phyloP scores from a whole-genome alignment of 2,113 vertebrate species.

The Eleginops maclovinus region DNA sequence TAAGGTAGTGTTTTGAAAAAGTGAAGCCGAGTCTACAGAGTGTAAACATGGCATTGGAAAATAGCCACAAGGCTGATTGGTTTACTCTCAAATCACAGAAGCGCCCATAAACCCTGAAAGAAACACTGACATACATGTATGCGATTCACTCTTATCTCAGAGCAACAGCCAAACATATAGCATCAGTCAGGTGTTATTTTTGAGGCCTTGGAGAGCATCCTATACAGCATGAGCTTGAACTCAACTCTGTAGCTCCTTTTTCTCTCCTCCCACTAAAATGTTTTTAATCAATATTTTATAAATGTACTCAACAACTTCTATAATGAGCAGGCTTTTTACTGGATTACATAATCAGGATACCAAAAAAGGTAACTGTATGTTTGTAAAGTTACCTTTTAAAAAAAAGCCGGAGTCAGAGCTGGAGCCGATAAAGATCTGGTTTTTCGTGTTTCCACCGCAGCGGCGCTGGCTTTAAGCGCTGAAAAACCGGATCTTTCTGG shows the following conservation, averaged over 20 bases:
- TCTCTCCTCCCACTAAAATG: not conserved
- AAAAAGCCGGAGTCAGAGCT: too few species aligned
- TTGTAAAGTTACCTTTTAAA: too few species aligned
- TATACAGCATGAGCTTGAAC: not conserved
- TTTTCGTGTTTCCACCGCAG: too few species aligned
- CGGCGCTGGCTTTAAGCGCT: too few species aligned
- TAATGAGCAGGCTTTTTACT: conserved; percentile 1
- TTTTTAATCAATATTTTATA: not conserved
- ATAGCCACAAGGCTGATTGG: not conserved
- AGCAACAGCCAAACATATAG: not conserved
- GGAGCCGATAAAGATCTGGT: too few species aligned
- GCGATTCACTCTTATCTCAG: conserved; percentile 20
- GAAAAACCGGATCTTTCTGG: too few species aligned
- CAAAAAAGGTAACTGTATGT: too few species aligned
- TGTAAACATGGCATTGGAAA: conserved; percentile 1
- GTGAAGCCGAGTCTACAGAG: not conserved
- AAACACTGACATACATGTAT: not conserved
- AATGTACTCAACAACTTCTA: not conserved
- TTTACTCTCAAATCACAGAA: not conserved
- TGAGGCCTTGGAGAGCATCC: conserved; percentile 9
- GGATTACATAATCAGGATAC: too few species aligned
- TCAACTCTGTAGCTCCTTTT: not conserved
- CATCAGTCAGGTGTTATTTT: conserved; percentile 7
- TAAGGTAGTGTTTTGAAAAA: not conserved
- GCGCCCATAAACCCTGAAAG: not conserved